These are phyloP conservation scores for Amphiduros pacificus DNA, from an alignment of 2,888 invertebrate genomes.

Conservation along the genomic window DNA sequence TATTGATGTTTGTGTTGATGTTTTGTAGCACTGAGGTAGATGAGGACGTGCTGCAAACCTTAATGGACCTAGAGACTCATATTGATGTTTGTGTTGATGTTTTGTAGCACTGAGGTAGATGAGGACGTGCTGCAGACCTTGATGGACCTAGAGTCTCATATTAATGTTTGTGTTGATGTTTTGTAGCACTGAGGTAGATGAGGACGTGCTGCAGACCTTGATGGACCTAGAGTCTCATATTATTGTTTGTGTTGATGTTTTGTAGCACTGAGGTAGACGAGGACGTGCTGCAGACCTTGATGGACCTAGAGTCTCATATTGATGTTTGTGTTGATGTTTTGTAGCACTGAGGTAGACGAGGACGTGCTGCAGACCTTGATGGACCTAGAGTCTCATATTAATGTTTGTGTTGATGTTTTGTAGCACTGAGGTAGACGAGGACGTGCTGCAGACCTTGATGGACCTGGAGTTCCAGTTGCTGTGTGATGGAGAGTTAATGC, in stretches of 20 bases:
- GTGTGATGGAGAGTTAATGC: constrained; percentile 85
- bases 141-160: too few species aligned
- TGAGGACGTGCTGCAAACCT: constrained; percentile 74
- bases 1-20: too few species aligned
- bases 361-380: constrained; percentile 79
- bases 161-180: too few species aligned
- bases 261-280: constrained; percentile 85
- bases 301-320: constrained; percentile 94
- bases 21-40: constrained; percentile 87
- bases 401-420: too few species aligned
- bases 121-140: constrained; percentile 77
- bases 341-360: constrained; percentile 83
- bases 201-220: constrained; percentile 76
- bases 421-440: constrained; percentile 83
- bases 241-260: too few species aligned
- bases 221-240: constrained; percentile 95
- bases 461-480: constrained; percentile 93
- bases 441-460: constrained; percentile 80
- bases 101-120: constrained; percentile 82
- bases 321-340: too few species aligned
- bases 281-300: constrained; percentile 77
- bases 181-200: constrained; percentile 85
- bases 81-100: too few species aligned
- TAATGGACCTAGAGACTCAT: constrained; percentile 93
- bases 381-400: constrained; percentile 93